A percentile compares a stretch with the other conserved stretches of the same genome.
Evolutionary conservation across 2,113 vertebrate species (phyloP).

Genomic region (Pavo muticus): DNA sequence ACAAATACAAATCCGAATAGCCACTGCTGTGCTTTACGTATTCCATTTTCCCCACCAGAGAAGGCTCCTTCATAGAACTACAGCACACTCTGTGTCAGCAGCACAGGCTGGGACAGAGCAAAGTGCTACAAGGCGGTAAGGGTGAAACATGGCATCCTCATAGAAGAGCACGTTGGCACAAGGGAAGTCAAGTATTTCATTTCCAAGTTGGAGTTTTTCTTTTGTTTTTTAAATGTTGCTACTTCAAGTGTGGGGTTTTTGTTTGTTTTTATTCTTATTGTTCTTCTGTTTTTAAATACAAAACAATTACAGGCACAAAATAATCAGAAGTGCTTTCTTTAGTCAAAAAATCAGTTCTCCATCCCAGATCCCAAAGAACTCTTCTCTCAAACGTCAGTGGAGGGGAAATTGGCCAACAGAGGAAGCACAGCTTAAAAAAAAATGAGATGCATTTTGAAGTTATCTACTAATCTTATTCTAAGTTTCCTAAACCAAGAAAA

Average conservation of each 20-base stretch:
- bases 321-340: not conserved
- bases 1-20: not conserved
- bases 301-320: not conserved
- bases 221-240: not conserved
- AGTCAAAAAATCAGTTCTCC: not conserved
- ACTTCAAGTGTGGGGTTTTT: not conserved
- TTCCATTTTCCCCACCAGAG: not conserved
- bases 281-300: not conserved
- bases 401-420: not conserved
- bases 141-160: not conserved
- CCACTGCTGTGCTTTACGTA: not conserved
- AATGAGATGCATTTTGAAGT: conserved; percentile 10
- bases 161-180: not conserved
- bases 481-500: conserved; percentile 43
- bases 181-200: not conserved
- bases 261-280: not conserved
- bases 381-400: not conserved
- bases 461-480: conserved; percentile 19
- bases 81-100: not conserved
- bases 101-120: not conserved
- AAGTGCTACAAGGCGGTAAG: not conserved
- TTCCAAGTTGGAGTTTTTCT: not conserved
- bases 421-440: not conserved
- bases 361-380: not conserved
- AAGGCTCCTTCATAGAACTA: not conserved